A percentile compares a stretch with the other conserved stretches of the same genome.
Evolutionary conservation across 2,113 vertebrate species (phyloP).

Genomic region (Marcusenius ussheri): DNA sequence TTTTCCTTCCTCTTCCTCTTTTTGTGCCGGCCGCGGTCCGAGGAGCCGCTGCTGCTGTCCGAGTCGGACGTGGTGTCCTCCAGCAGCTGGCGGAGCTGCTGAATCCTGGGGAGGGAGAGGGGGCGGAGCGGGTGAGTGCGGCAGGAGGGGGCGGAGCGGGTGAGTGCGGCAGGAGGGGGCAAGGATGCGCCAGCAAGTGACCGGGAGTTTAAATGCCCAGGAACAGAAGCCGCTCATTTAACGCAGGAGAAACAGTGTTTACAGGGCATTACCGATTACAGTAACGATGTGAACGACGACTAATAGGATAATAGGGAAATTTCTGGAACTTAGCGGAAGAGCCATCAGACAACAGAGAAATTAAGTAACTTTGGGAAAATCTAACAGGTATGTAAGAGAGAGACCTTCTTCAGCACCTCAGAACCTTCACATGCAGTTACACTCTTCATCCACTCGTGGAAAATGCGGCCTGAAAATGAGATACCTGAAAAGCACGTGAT

Average conservation of each 20-base stretch:
- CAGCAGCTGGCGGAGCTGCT: slow-evolving; percentile 83
- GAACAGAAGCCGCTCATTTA: not conserved
- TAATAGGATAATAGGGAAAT: not conserved
- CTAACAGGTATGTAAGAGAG: not conserved
- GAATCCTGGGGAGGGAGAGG: slow-evolving; percentile 65
- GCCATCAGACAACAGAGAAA: not conserved
- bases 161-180: not conserved
- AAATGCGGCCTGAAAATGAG: not conserved
- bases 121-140: slow-evolving; percentile 14
- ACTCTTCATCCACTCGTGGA: not conserved
- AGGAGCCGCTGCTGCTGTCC: slow-evolving; percentile 59
- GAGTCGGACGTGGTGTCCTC: slow-evolving; percentile 83
- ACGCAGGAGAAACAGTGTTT: not conserved
- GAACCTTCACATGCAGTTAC: not conserved
- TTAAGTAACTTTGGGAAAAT: not conserved
- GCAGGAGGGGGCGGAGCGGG: not conserved
- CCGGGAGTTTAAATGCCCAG: not conserved
- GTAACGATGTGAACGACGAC: not conserved
- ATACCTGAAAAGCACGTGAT: not conserved
- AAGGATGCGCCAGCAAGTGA: not conserved
- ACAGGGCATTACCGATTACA: not conserved
- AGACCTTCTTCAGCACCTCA: not conserved
- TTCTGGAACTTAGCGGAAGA: not conserved
- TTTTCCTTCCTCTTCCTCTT: slow-evolving; percentile 57
- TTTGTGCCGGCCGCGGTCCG: slow-evolving; percentile 40